Percentiles rank a stretch among this genome's conserved stretches.
These are phyloP conservation scores for Drosophila ogumai DNA, from an alignment of 1,140 invertebrate species.

Conservation along the genomic window DNA sequence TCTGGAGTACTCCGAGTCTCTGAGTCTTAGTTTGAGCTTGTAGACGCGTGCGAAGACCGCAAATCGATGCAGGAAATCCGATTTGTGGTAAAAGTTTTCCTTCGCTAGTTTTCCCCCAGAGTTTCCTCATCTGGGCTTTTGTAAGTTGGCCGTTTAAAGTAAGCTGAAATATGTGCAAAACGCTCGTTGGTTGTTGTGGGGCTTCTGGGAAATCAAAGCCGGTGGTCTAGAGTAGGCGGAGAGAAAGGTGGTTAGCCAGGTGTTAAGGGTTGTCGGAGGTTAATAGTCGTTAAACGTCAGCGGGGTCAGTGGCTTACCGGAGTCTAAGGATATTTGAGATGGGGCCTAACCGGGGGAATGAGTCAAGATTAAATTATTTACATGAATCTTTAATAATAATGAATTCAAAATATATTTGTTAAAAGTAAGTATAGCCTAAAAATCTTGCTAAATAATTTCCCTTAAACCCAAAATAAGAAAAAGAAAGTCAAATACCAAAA, in stretches of 20 bases:
- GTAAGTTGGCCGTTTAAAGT: constrained; percentile 48
- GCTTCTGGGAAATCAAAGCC: constrained; percentile 48
- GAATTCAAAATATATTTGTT: too few species aligned
- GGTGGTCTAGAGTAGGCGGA: constrained; percentile 7
- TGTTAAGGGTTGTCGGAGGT: constrained; percentile 39
- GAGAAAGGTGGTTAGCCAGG: constrained; percentile 9
- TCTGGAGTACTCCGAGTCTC: background rate
- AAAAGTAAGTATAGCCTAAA: background rate
- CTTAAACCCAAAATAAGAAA: background rate
- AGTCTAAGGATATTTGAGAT: constrained; percentile 30
- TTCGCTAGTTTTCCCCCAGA: constrained; percentile 8
- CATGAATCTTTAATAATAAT: background rate
- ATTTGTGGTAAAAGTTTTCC: constrained; percentile 77
- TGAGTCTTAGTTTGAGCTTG: constrained; percentile 4
- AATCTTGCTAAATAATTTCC: background rate
- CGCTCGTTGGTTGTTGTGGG: constrained; percentile 26
- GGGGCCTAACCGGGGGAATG: background rate
- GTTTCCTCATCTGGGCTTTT: constrained; percentile 14
- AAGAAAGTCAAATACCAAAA: background rate
- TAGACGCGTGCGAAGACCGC: constrained; percentile 55
- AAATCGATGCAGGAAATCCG: constrained; percentile 75
- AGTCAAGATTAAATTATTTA: background rate
- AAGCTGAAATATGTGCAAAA: constrained; percentile 45
- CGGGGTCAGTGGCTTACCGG: constrained; percentile 42
- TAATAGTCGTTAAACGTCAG: constrained; percentile 37